Evolutionary conservation across 1,140 invertebrate species (phyloP), one percentile per base, ranked within the genome.

Genomic region (Lasioglossum albipes): DNA sequence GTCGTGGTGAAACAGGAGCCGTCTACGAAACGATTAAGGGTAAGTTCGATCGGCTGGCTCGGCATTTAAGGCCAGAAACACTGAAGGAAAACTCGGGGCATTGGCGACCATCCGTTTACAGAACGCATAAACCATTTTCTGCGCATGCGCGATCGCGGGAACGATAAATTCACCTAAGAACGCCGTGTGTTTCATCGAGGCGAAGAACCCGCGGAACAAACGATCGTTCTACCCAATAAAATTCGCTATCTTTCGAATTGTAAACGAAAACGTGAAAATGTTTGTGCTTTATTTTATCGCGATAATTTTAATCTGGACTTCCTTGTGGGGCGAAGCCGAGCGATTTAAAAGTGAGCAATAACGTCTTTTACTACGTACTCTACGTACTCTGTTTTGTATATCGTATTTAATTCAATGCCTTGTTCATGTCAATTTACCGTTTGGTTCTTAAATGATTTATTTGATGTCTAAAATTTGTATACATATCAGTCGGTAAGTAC

Each of bases 121-220:
- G 84, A 76, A 84, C 82, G 81, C 79, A 83, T 87, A 88, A 90
- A 87, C 81, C 80, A 72, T 57, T 18, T 16, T 69, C 10, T 84
- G 80, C 90, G 90, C 90, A 90, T 87, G 89, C 88, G 89, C 82
- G 41, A 64, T 82, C 83, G 90, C 89, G 89, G 86, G 87, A 89
- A 82, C 66, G 83, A 90, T 88, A 87, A 91, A 90, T 87, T 88
- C 85, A 83, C 80, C n/a, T 70, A 67, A 27, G 66, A 52, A 54
- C 45, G 16, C 13, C 27, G 52, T 54, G 13, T 42, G 59, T 69
- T 54, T 67, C 3, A 12, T 20, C 52, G 59, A 74, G 18, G 36
- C 31, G 61, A 76, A 64, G 16, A 66, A 18, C 42, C 27, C 54
- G 65, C 65, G 79, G 54, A 42, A 75, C 16, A 62, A 75, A 69